Evolutionary conservation across 2,888 invertebrate species (phyloP).

Genomic region (Mimumesa dahlbomi): DNA sequence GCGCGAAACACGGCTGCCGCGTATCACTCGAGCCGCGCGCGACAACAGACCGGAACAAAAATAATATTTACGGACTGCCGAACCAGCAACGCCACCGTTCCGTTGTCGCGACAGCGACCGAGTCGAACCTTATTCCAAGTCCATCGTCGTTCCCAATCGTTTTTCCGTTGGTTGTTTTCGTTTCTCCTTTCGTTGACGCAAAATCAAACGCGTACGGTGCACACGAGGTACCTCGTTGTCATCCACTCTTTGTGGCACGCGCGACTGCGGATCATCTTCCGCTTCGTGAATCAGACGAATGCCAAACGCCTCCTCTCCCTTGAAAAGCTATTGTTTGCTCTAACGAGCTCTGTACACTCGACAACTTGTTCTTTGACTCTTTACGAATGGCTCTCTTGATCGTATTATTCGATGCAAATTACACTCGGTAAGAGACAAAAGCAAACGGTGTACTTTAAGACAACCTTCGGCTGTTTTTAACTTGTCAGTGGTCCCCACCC

Average conservation of each 20-base stretch:
- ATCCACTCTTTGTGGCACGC: background rate
- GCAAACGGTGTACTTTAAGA: constrained; percentile 33
- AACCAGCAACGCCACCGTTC: constrained; percentile 30
- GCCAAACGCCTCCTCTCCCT: background rate
- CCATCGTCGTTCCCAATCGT: constrained; percentile 23
- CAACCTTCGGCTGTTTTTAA: constrained; percentile 71
- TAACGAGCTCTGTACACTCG: background rate
- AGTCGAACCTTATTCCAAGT: constrained; percentile 16
- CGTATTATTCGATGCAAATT: constrained; percentile 9
- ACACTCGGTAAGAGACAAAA: constrained; percentile 15
- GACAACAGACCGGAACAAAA: constrained; percentile 39
- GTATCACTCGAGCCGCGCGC: constrained; percentile 26
- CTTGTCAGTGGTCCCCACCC: constrained; percentile 57
- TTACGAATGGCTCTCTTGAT: background rate
- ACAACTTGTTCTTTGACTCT: too few relatives aligned
- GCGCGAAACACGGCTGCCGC: constrained; percentile 3
- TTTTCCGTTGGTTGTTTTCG: too few relatives aligned
- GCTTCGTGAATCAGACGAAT: background rate
- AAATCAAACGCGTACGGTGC: background rate
- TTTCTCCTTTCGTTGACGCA: constrained; percentile 3
- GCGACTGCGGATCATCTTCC: constrained; percentile 1
- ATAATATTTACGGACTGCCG: constrained; percentile 61
- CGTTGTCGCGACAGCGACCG: constrained; percentile 8
- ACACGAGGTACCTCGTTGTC: background rate
- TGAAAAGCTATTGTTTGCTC: background rate